Percentiles rank a stretch among this genome's conserved stretches.
phyloP scores from a whole-genome alignment of 2,113 vertebrate species.

The Prochilodus magdalenae region DNA sequence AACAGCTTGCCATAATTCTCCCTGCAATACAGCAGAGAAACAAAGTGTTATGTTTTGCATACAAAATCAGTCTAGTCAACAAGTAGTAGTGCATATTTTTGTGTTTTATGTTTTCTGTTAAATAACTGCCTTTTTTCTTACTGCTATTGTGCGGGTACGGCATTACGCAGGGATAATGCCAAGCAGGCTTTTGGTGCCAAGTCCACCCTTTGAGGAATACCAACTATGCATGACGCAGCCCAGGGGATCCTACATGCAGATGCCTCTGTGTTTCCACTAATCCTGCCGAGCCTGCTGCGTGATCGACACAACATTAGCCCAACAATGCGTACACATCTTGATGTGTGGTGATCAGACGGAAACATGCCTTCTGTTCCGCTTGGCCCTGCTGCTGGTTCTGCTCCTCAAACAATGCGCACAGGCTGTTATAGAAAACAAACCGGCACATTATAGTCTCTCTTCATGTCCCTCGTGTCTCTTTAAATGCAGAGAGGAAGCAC shows the following conservation, averaged over 20 bases:
- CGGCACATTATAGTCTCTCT: slow-evolving; percentile 12
- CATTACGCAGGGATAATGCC: slow-evolving; percentile 30
- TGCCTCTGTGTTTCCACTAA: slow-evolving; percentile 47
- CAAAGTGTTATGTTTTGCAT: slow-evolving; percentile 30
- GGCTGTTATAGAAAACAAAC: not conserved
- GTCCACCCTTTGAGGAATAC: slow-evolving; percentile 44
- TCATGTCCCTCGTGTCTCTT: not conserved
- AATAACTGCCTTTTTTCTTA: slow-evolving; percentile 9
- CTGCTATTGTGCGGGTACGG: slow-evolving; percentile 21
- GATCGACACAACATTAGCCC: slow-evolving; percentile 29
- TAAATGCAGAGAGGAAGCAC: not conserved
- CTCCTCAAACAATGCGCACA: not conserved
- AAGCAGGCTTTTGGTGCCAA: slow-evolving; percentile 42
- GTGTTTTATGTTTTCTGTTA: not conserved
- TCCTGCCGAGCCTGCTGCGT: slow-evolving; percentile 9
- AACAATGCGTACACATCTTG: slow-evolving; percentile 35
- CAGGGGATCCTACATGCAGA: slow-evolving; percentile 32
- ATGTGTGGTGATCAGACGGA: slow-evolving; percentile 26
- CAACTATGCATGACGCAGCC: slow-evolving; percentile 29
- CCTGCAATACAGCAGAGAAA: slow-evolving; percentile 22
- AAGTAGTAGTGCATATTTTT: not conserved
- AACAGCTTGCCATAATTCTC: slow-evolving; percentile 34
- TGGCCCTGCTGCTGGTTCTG: slow-evolving; percentile 9
- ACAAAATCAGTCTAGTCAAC: slow-evolving; percentile 23
- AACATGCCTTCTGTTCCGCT: slow-evolving; percentile 30